phyloP scores from a whole-genome alignment of 2,888 invertebrate species.

The Muscina levida region DNA sequence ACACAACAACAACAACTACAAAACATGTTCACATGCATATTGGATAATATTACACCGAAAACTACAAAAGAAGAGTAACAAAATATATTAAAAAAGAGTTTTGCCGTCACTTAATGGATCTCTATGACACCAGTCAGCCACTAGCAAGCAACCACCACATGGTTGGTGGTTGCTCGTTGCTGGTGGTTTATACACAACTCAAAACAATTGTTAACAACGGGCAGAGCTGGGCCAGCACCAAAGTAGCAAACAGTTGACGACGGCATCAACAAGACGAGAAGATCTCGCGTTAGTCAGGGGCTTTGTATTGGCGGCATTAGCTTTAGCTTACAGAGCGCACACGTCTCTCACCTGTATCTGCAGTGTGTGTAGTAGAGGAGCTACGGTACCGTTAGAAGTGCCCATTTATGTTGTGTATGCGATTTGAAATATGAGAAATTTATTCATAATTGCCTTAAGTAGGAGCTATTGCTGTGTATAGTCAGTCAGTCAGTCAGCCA shows the following conservation, averaged over 20 bases:
- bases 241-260: background rate
- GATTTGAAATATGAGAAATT: slow-evolving; percentile 75
- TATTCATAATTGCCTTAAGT: slow-evolving; percentile 75
- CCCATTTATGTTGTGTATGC: slow-evolving; percentile 70
- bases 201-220: background rate
- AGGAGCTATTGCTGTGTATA: slow-evolving; percentile 58
- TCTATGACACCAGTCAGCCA: slow-evolving; percentile 1
- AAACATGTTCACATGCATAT: background rate
- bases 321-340: slow-evolving; percentile 34
- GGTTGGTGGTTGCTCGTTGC: too few relatives aligned
- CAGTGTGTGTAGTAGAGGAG: slow-evolving; percentile 43
- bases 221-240: background rate
- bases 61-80: background rate
- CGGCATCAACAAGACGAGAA: background rate
- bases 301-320: background rate
- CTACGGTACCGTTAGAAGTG: slow-evolving; percentile 72
- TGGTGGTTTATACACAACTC: too few relatives aligned
- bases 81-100: background rate
- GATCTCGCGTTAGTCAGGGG: slow-evolving; percentile 4
- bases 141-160: slow-evolving; percentile 2
- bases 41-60: slow-evolving; percentile 29
- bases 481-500: too few relatives aligned
- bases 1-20: too few relatives aligned
- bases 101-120: slow-evolving; percentile 38
- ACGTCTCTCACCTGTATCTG: slow-evolving; percentile 54